Percentiles rank a stretch among this genome's conserved stretches.
phyloP scores from a whole-genome alignment of 2,113 vertebrate genomes.

The Malaclemys terrapin region DNA sequence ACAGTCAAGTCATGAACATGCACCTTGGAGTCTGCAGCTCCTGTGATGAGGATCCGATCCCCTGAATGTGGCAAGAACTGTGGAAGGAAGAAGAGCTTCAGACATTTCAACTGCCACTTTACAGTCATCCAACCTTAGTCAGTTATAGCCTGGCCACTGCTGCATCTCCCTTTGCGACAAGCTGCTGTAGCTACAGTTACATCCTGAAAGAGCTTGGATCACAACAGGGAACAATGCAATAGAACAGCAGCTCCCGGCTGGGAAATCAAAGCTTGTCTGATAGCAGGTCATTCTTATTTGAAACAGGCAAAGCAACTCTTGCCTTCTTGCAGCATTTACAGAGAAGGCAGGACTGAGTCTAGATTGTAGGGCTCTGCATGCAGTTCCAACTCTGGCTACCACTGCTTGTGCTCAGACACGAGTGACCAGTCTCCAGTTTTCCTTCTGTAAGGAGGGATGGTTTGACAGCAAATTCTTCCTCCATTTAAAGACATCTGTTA shows the following conservation, averaged over 20 bases:
- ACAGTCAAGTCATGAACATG: slow-evolving; percentile 95
- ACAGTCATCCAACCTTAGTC: neutral
- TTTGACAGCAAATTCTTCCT: neutral
- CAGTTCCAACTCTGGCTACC: neutral
- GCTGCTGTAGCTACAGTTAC: neutral
- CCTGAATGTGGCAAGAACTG: slow-evolving; percentile 97
- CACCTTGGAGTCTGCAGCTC: slow-evolving; percentile 97
- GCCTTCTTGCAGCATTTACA: neutral
- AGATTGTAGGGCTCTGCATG: neutral
- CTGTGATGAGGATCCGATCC: slow-evolving; percentile 95
- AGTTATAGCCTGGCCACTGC: neutral
- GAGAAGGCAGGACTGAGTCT: neutral
- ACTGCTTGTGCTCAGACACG: neutral
- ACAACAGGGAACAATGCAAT: neutral
- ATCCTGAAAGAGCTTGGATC: neutral
- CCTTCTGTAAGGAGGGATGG: neutral
- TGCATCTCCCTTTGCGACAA: neutral
- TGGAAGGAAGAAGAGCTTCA: neutral
- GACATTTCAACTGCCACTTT: neutral
- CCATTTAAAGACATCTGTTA: neutral
- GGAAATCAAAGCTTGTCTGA: neutral
- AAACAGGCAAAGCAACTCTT: neutral
- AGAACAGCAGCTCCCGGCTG: neutral
- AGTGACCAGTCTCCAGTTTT: neutral
- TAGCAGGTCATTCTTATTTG: neutral